phyloP scores from a whole-genome alignment of 2,113 vertebrate species.

The Sapayoa aenigma region DNA sequence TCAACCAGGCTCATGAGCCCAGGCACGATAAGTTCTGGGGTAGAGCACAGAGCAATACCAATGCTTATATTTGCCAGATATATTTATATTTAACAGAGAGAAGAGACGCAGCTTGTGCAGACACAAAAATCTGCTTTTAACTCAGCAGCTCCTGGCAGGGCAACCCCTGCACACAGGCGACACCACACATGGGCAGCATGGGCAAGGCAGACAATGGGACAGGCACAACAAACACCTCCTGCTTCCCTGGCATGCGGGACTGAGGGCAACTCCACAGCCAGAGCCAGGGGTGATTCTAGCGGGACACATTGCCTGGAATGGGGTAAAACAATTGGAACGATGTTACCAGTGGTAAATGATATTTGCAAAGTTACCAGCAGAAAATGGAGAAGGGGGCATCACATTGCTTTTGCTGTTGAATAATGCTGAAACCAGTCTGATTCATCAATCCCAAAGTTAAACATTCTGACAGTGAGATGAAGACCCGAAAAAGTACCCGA shows the following conservation, averaged over 20 bases:
- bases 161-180: rapidly evolving
- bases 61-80: background rate
- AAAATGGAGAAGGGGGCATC: background rate
- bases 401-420: background rate
- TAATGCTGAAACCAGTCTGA: background rate
- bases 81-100: background rate
- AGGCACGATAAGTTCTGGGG: background rate
- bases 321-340: background rate
- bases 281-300: rapidly evolving
- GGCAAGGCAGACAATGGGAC: background rate
- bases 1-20: background rate
- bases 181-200: rapidly evolving
- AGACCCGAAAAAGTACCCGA: background rate
- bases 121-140: background rate
- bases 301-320: background rate
- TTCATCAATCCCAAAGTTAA: background rate
- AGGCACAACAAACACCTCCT: rapidly evolving
- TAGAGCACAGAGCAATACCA: background rate
- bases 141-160: background rate
- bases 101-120: background rate
- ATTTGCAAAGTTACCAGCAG: background rate
- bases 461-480: background rate
- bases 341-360: background rate
- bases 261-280: background rate
- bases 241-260: background rate